phyloP scores from a whole-genome alignment of 2,113 vertebrate species.

The Stegastes partitus region DNA sequence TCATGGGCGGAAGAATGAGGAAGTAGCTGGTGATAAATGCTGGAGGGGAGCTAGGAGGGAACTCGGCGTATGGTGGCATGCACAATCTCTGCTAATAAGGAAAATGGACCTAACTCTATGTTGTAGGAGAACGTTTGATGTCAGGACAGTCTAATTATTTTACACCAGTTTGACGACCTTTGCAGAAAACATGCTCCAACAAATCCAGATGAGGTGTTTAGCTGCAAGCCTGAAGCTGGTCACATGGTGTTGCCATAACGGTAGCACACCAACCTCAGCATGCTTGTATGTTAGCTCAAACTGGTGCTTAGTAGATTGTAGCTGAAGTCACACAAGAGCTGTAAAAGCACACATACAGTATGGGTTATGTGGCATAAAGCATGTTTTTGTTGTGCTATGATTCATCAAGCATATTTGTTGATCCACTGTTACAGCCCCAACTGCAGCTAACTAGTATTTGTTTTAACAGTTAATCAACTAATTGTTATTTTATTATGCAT shows the following conservation, averaged over 20 bases:
- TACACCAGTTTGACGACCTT: background rate
- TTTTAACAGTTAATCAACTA: too few species aligned
- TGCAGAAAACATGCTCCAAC: background rate
- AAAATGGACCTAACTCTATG: background rate
- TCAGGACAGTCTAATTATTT: background rate
- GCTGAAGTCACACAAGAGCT: too few species aligned
- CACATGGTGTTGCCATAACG: conserved; percentile 42
- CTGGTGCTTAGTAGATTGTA: too few species aligned
- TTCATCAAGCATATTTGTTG: too few species aligned
- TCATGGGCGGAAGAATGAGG: conserved; percentile 84
- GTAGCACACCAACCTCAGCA: background rate
- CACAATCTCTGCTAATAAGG: background rate
- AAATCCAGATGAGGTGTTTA: background rate
- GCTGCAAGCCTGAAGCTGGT: conserved; percentile 50
- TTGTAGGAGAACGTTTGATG: background rate
- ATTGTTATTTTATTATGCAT: too few species aligned
- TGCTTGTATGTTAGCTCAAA: background rate
- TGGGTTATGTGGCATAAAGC: too few species aligned
- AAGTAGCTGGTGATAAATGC: conserved; percentile 73
- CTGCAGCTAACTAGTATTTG: too few species aligned
- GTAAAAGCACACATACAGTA: too few species aligned
- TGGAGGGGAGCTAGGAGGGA: conserved; percentile 54
- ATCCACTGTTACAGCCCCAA: too few species aligned
- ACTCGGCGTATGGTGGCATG: conserved; percentile 12
- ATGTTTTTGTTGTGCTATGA: too few species aligned